These are phyloP conservation scores for Drosophila ananassae DNA, from an alignment of 1,140 invertebrate species.

Conservation along the genomic window DNA sequence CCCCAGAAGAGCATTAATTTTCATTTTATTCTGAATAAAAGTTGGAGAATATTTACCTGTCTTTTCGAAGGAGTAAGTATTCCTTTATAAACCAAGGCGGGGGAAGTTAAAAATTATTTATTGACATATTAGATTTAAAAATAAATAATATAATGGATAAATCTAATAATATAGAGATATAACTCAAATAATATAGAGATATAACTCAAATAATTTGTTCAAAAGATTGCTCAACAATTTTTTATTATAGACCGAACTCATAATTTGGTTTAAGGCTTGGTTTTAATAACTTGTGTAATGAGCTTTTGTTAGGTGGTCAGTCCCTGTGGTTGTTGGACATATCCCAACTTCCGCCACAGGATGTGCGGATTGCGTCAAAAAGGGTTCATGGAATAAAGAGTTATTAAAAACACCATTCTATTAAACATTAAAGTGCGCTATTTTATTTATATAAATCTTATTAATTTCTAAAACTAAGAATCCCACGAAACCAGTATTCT, in stretches of 20 bases:
- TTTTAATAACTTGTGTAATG: not conserved
- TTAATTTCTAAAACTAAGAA: not conserved
- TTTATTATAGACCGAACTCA: no score
- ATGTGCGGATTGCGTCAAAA: not conserved
- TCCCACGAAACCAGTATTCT: not conserved
- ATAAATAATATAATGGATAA: no score
- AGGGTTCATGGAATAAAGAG: no score
- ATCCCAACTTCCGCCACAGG: not conserved
- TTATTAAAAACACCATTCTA: not conserved
- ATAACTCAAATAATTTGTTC: no score
- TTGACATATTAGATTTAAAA: no score
- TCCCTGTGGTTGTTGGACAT: not conserved
- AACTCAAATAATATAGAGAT: no score
- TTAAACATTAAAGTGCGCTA: not conserved
- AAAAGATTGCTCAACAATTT: no score
- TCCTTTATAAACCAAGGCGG: no score
- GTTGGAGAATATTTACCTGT: not conserved
- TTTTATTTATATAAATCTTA: not conserved
- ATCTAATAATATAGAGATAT: no score
- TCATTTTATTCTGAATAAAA: not conserved
- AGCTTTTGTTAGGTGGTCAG: not conserved
- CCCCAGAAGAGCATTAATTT: not conserved
- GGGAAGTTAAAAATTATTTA: no score
- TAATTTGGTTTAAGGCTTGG: no score
- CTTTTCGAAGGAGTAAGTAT: not conserved